Evolutionary conservation across 2,113 vertebrate species (phyloP).

Genomic region (Sapayoa aenigma): DNA sequence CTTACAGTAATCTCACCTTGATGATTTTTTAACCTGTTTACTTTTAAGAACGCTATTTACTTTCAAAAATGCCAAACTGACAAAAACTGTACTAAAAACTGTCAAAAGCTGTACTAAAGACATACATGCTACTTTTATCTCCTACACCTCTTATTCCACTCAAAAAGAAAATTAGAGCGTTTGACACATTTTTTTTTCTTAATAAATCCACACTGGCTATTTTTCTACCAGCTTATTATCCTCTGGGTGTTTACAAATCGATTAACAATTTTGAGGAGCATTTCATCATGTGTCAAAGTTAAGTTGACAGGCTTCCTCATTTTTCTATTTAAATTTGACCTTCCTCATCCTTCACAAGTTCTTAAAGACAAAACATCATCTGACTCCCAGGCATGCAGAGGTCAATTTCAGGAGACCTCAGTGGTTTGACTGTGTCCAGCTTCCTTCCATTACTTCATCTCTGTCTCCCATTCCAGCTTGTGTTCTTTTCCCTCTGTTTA

Average conservation of each 20-base stretch:
- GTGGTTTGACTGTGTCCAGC: not conserved
- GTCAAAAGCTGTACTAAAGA: not conserved
- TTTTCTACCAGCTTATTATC: not conserved
- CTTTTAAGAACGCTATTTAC: not conserved
- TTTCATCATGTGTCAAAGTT: not conserved
- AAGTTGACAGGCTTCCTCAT: not conserved
- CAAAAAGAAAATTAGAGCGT: not conserved
- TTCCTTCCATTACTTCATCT: not conserved
- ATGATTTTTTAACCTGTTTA: not conserved
- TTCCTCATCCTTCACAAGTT: not conserved
- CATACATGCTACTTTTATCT: not conserved
- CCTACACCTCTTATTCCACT: not conserved
- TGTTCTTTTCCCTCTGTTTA: not conserved
- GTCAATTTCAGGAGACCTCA: not conserved
- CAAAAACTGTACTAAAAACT: not conserved
- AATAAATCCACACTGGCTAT: not conserved
- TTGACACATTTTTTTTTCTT: not conserved
- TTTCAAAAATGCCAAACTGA: not conserved
- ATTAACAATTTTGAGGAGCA: constrained; percentile 15
- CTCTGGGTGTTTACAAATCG: not conserved
- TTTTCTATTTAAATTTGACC: not conserved
- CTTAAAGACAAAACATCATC: not conserved
- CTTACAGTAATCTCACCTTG: not conserved
- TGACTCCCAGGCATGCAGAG: not conserved
- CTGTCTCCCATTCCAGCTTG: not conserved